These are phyloP conservation scores for Troglohyphantes excavatus DNA, from an alignment of 2,888 invertebrate species.

Conservation along the genomic window DNA sequence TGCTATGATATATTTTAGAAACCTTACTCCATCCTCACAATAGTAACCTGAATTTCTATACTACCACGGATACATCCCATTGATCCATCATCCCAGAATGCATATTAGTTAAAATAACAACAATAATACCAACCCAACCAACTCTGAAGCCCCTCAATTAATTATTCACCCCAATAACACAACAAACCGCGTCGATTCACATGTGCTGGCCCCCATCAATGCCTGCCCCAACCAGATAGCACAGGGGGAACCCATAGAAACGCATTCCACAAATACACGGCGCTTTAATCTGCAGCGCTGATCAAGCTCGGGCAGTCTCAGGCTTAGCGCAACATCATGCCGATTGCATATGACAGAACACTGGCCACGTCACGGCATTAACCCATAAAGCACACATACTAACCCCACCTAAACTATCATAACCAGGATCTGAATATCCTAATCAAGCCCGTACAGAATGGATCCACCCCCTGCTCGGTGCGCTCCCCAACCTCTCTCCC, in stretches of 20 bases:
- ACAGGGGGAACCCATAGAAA: constrained; percentile 22
- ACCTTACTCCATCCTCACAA: too few species aligned
- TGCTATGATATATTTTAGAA: too few species aligned
- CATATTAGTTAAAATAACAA: too few species aligned
- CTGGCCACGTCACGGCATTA: constrained; percentile 55
- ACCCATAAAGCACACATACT: constrained; percentile 32
- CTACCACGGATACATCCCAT: too few species aligned
- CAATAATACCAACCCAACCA: too few species aligned
- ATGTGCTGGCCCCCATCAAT: not conserved
- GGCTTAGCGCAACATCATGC: constrained; percentile 56
- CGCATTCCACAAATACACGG: constrained; percentile 17
- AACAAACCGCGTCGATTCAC: not conserved
- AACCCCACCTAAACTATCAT: constrained; percentile 67
- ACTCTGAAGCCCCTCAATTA: not conserved
- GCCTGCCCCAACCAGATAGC: constrained; percentile 38
- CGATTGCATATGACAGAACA: constrained; percentile 44
- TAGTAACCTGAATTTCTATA: too few species aligned
- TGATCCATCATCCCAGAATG: too few species aligned
- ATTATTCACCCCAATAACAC: not conserved
- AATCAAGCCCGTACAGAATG: constrained; percentile 57
- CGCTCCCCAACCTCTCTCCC: too few species aligned
- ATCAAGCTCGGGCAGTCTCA: constrained; percentile 6
- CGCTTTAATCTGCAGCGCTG: constrained; percentile 31
- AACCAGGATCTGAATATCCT: constrained; percentile 69
- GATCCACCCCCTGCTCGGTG: constrained; percentile 4